These are phyloP conservation scores for Hirtodrosophila histrioides DNA, from an alignment of 2,888 invertebrate species.

Conservation along the genomic window DNA sequence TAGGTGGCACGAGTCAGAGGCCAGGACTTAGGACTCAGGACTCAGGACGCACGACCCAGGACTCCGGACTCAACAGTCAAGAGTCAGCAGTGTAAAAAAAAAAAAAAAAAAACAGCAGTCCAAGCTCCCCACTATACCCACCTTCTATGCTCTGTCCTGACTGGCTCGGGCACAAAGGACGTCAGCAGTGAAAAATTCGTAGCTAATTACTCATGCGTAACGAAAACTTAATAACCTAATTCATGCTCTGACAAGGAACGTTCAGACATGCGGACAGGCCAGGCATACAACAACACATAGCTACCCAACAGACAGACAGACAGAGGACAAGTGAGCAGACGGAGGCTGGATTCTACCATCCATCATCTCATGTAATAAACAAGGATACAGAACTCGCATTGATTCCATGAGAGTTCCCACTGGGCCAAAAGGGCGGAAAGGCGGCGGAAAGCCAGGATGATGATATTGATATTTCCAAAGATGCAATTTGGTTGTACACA, in stretches of 20 bases:
- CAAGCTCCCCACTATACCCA: background rate
- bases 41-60: conserved; percentile 5
- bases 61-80: conserved; percentile 15
- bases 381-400: conserved; percentile 9
- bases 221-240: conserved; percentile 70
- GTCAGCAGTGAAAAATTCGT: conserved; percentile 38
- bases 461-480: too few species aligned
- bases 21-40: background rate
- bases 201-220: conserved; percentile 74
- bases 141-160: conserved; percentile 9
- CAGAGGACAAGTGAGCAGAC: background rate
- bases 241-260: conserved; percentile 31
- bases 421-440: too few species aligned
- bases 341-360: conserved; percentile 18
- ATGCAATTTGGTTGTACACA: too few species aligned
- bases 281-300: background rate
- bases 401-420: background rate
- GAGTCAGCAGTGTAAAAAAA: conserved; percentile 19
- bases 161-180: conserved; percentile 35
- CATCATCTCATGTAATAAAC: conserved; percentile 37
- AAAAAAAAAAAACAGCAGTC: conserved; percentile 22
- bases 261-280: conserved; percentile 5
- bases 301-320: conserved; percentile 11
- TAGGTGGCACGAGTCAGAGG: conserved; percentile 17
- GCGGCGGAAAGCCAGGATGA: too few species aligned